Conservation (phyloP, 2,797 vertebrate genomes). For the Eidolon dupreanum region DNA sequence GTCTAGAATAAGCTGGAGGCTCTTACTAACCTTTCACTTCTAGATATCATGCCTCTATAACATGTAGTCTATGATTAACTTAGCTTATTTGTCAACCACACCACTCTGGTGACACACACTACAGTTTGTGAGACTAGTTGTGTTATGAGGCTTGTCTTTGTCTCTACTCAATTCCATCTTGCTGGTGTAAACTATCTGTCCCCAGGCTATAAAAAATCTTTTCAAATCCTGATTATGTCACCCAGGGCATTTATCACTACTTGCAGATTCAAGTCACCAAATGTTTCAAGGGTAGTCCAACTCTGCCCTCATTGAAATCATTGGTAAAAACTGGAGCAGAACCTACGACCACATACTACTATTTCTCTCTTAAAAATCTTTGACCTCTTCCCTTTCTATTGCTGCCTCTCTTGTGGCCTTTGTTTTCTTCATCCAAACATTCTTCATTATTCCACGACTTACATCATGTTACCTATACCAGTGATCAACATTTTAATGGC, state of each 20-base stretch:
- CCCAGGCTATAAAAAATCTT: neutral
- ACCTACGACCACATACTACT: neutral
- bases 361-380: slow-evolving; percentile 11
- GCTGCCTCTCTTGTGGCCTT: neutral
- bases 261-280: neutral
- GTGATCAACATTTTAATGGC: neutral
- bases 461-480: neutral
- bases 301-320: neutral
- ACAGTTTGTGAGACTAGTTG: neutral
- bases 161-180: neutral
- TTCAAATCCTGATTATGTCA: neutral
- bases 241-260: neutral
- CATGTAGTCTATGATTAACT: neutral
- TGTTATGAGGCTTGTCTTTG: neutral
- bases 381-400: neutral
- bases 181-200: neutral
- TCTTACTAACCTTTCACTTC: slow-evolving; percentile 18
- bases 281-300: neutral
- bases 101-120: neutral
- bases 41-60: neutral
- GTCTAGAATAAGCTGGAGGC: neutral
- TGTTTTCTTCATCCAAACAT: slow-evolving; percentile 5
- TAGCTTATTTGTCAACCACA: slow-evolving; percentile 2
- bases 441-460: slow-evolving; percentile 1
- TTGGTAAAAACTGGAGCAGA: neutral